These are phyloP conservation scores for Eulemur rubriventer DNA, from an alignment of 2,797 vertebrate species.

Conservation along the genomic window DNA sequence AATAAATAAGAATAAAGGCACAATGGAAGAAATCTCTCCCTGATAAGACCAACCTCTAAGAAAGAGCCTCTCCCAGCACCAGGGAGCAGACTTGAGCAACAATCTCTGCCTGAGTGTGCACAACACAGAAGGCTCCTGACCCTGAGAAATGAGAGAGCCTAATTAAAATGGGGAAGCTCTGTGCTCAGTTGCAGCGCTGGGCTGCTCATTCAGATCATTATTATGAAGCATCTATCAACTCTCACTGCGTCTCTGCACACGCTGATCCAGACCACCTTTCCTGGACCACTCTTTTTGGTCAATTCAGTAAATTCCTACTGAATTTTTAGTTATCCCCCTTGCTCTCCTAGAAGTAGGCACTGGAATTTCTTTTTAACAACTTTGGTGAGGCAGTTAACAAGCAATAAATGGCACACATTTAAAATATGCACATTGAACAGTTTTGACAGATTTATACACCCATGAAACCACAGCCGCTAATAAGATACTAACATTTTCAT, in stretches of 20 bases:
- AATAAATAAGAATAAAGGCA: not conserved
- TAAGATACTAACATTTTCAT: not conserved
- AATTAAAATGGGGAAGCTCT: not conserved
- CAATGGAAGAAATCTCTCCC: not conserved
- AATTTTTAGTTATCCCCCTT: not conserved
- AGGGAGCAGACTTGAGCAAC: not conserved
- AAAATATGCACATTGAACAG: not conserved
- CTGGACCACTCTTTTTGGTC: not conserved
- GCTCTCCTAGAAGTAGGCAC: not conserved
- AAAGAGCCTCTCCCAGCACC: not conserved
- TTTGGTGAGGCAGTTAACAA: not conserved
- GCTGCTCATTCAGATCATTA: not conserved
- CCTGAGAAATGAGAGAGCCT: not conserved
- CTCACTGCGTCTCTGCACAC: not conserved
- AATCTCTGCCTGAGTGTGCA: accelerated
- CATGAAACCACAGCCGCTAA: not conserved
- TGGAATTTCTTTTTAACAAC: not conserved
- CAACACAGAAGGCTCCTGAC: not conserved
- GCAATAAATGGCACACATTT: not conserved
- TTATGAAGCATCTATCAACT: not conserved
- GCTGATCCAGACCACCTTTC: not conserved
- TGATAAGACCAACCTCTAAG: not conserved
- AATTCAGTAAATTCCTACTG: not conserved
- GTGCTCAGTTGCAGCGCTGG: accelerated
- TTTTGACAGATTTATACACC: not conserved